These are phyloP conservation scores for Brachypodius melanocephalos DNA, from an alignment of 2,113 vertebrate species.

Conservation along the genomic window DNA sequence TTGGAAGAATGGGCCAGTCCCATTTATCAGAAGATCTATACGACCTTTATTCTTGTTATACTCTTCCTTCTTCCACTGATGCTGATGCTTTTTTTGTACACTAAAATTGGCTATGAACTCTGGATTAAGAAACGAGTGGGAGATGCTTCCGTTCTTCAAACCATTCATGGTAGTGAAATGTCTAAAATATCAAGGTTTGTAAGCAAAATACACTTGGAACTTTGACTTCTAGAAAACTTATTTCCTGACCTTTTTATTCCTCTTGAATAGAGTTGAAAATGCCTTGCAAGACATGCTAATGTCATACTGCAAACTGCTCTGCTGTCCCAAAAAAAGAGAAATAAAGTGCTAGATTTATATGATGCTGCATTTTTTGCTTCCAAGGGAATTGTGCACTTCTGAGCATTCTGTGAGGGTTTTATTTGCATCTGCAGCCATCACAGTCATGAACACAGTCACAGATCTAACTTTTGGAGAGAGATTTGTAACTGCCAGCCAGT, in stretches of 20 bases:
- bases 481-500: background rate
- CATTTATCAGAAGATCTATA: slow-evolving; percentile 67
- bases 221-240: background rate
- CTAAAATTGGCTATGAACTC: slow-evolving; percentile 73
- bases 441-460: background rate
- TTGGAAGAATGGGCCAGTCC: slow-evolving; percentile 75
- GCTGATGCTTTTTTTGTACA: slow-evolving; percentile 73
- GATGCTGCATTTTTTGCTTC: background rate
- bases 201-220: background rate
- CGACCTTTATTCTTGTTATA: slow-evolving; percentile 70
- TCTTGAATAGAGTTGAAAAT: background rate
- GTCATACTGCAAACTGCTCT: background rate
- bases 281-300: background rate
- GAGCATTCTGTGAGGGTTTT: background rate
- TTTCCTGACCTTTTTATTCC: background rate
- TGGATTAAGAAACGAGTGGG: slow-evolving; percentile 78
- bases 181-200: slow-evolving; percentile 76
- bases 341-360: background rate
- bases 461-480: background rate
- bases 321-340: background rate
- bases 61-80: slow-evolving; percentile 75
- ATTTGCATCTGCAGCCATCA: background rate
- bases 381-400: background rate
- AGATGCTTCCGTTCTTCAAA: slow-evolving; percentile 70
- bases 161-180: slow-evolving; percentile 72